phyloP scores from a whole-genome alignment of 2,888 invertebrate genomes.

The Cremastinae sp. region DNA sequence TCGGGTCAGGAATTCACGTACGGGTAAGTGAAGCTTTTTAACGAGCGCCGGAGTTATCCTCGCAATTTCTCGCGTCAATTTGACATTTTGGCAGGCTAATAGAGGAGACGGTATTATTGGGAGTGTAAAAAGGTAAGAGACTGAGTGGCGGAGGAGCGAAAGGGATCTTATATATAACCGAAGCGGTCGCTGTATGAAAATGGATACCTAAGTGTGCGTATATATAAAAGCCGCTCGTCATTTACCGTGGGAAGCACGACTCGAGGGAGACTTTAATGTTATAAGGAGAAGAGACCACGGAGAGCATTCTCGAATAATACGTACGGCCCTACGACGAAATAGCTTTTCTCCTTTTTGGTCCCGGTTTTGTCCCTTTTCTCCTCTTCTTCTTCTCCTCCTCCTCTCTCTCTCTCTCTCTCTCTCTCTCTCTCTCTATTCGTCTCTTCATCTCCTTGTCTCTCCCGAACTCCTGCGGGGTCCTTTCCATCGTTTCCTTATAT shows the following conservation, averaged over 20 bases:
- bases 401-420: conserved; percentile 2
- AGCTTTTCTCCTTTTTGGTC: conserved; percentile 33
- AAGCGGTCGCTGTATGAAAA: not conserved
- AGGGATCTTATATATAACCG: conserved; percentile 31
- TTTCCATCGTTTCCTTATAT: conserved; percentile 35
- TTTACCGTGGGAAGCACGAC: conserved; percentile 28
- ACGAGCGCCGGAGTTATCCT: conserved; percentile 44
- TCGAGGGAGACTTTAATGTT: conserved; percentile 53
- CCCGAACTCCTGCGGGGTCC: not conserved
- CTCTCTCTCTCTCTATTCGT: conserved; percentile 19
- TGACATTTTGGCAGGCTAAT: conserved; percentile 52
- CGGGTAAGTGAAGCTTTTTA: conserved; percentile 32
- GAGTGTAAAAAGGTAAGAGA: conserved; percentile 4
- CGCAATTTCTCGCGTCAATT: conserved; percentile 54
- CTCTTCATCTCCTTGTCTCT: conserved; percentile 13
- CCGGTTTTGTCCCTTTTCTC: conserved; percentile 13
- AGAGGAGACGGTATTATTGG: conserved; percentile 36
- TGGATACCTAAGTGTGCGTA: not conserved
- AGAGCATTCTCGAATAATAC: conserved; percentile 54
- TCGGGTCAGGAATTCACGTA: conserved; percentile 16
- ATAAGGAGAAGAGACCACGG: conserved; percentile 49
- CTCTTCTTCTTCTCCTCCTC: conserved; percentile 33
- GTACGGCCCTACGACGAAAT: conserved; percentile 22
- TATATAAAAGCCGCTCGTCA: conserved; percentile 4
- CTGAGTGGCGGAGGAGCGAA: conserved; percentile 18